Percentiles rank a stretch among this genome's conserved stretches.
Evolutionary conservation across 2,113 vertebrate genomes (phyloP).

Genomic region (Centropus unirufus): DNA sequence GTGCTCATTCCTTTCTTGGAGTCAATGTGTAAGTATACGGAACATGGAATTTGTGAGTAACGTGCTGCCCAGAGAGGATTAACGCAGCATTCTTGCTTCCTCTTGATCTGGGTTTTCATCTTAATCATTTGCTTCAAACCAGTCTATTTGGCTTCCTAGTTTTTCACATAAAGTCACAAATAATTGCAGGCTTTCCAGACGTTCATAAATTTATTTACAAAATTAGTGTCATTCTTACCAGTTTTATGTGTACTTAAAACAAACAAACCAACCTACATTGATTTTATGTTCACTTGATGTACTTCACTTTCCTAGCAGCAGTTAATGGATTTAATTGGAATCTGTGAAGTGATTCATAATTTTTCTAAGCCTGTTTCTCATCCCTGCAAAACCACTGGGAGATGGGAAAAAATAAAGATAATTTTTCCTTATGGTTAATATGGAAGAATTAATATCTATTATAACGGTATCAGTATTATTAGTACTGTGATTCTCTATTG

Average conservation of each 20-base stretch:
- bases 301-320: not conserved
- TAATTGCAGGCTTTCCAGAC: not conserved
- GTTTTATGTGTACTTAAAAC: not conserved
- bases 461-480: not conserved
- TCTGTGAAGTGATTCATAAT: not conserved
- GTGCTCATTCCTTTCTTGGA: not conserved
- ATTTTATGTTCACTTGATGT: not conserved
- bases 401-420: not conserved
- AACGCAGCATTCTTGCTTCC: not conserved
- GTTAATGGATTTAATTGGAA: not conserved
- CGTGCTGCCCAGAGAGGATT: not conserved
- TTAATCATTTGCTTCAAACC: not conserved
- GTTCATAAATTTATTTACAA: not conserved
- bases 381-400: not conserved
- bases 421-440: not conserved
- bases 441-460: not conserved
- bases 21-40: not conserved
- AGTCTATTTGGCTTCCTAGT: not conserved
- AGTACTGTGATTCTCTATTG: not conserved
- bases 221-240: not conserved
- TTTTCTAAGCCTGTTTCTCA: not conserved
- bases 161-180: not conserved
- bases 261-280: accelerated
- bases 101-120: not conserved
- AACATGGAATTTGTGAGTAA: slow-evolving; percentile 2